phyloP scores from a whole-genome alignment of 2,113 vertebrate species.

The Calidris pugnax region DNA sequence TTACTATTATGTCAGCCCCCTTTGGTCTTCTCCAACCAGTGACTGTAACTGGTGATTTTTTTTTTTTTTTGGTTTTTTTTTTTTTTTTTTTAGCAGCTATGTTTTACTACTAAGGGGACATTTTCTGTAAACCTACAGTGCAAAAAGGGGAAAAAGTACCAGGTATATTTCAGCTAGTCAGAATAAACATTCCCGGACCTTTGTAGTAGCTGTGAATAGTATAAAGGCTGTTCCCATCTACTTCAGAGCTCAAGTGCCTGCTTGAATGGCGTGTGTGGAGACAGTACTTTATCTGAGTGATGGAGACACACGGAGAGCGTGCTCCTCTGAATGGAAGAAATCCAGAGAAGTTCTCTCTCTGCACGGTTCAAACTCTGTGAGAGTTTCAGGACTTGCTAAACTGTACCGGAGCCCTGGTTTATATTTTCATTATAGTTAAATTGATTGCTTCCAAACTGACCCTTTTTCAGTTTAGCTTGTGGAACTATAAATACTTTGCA shows the following conservation, averaged over 20 bases:
- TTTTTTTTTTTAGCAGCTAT: background rate
- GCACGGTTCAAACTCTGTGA: fast-evolving
- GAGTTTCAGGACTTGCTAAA: background rate
- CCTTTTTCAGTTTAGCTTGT: background rate
- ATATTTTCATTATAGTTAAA: background rate
- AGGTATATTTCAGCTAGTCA: background rate
- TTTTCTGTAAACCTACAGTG: background rate
- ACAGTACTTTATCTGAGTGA: background rate
- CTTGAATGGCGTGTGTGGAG: background rate
- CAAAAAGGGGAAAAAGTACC: background rate
- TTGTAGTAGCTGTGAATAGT: background rate
- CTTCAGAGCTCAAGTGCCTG: background rate
- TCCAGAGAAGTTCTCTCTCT: background rate
- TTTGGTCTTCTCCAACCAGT: background rate
- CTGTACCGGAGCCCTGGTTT: background rate
- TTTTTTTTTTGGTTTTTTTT: no score
- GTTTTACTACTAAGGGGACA: fast-evolving
- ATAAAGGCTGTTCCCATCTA: fast-evolving
- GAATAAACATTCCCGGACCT: background rate
- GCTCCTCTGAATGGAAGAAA: background rate
- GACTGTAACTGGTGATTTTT: background rate
- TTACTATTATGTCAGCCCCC: background rate
- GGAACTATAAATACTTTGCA: background rate
- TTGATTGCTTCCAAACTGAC: background rate
- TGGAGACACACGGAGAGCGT: background rate